Evolutionary conservation across 2,888 invertebrate genomes (phyloP).

Genomic region (Selenia dentaria): DNA sequence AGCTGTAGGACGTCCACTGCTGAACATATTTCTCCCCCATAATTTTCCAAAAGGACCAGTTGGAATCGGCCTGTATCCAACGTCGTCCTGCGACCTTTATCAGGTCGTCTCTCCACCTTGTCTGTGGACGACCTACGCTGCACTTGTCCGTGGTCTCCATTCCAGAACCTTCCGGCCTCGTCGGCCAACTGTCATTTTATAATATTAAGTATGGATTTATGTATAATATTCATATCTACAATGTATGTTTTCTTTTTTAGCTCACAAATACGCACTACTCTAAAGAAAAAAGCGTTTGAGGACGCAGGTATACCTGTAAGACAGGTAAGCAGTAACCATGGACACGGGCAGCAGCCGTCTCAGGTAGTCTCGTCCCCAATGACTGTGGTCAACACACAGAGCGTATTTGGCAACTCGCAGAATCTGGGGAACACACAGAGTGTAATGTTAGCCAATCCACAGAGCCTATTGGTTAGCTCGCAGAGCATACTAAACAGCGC

Average conservation of each 20-base stretch:
- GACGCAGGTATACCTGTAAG: slow-evolving; percentile 92
- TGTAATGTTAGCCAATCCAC: slow-evolving; percentile 6
- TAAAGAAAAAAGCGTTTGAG: slow-evolving; percentile 95
- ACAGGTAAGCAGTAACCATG: slow-evolving; percentile 82
- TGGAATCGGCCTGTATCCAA: too few relatives aligned
- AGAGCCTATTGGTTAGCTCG: slow-evolving; percentile 13
- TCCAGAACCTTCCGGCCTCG: too few relatives aligned
- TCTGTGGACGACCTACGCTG: too few relatives aligned
- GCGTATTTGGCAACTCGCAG: slow-evolving; percentile 21
- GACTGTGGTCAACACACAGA: slow-evolving; percentile 64
- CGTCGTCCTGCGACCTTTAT: too few relatives aligned
- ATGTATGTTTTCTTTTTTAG: slow-evolving; percentile 79
- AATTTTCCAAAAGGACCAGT: too few relatives aligned
- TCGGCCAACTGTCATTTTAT: too few relatives aligned
- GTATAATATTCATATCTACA: too few relatives aligned
- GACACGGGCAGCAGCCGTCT: slow-evolving; percentile 60
- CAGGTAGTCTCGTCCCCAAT: slow-evolving; percentile 58
- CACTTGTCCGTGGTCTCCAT: too few relatives aligned
- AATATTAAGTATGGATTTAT: too few relatives aligned
- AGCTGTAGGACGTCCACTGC: too few relatives aligned
- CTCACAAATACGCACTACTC: slow-evolving; percentile 92
- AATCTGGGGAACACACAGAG: slow-evolving; percentile 62
- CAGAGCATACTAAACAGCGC: slow-evolving; percentile 37
- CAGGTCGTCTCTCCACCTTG: too few relatives aligned
- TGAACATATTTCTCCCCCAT: too few relatives aligned